Base-by-base conservation (phyloP, 1,140 invertebrate genomes). In the Coptotermes formosanus region DNA sequence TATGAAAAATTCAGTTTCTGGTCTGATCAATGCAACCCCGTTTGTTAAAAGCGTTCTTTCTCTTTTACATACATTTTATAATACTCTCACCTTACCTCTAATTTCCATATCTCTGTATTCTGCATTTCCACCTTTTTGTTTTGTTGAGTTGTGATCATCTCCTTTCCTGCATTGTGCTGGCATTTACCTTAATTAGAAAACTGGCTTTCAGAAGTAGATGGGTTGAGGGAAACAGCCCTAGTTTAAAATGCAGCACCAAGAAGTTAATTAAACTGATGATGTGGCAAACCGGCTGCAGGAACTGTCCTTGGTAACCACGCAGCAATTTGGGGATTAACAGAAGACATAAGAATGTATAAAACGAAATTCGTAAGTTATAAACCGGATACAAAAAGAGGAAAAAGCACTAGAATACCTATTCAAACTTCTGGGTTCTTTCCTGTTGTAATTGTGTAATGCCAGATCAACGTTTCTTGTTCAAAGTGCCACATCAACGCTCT, bases 211-310 rank as follows among this genome's bases (percentile, higher is more conserved):
- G 14, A 25, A 69, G 64, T 21, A 12, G 64, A 12, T 11, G 59
- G 23, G 59, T 21, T 64, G 64, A 16, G 52, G 52, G 7, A 21
- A 75, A 30, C 64, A 75, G 25, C 64, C n/a, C n/a, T n/a, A 30
- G 64, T 75, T 75, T 75, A 30, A 75, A 75, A 75, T 75, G 25
- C 64, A 75, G 9, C n/a, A n/a, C 64, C 9, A 75, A 30, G 64
- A 75, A 75, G 25, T 75, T 75, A 75, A 75, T 75, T 75, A 75
- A n/a, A 75, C 64, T 55, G 64, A 75, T 30, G 64, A 75, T 75
- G 64, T 75, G 64, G 64, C n/a, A 75, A 75, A 30, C 64, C 64
- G 30, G n/a, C 64, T 8, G 64, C 16, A 75, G 64, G 6, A 30
- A 75, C 9, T 30, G 4, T n/a, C 64, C 25, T 75, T 75, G n/a